These are phyloP conservation scores for Heliconius melpomene DNA, from an alignment of 1,140 invertebrate genomes.

Conservation along the genomic window DNA sequence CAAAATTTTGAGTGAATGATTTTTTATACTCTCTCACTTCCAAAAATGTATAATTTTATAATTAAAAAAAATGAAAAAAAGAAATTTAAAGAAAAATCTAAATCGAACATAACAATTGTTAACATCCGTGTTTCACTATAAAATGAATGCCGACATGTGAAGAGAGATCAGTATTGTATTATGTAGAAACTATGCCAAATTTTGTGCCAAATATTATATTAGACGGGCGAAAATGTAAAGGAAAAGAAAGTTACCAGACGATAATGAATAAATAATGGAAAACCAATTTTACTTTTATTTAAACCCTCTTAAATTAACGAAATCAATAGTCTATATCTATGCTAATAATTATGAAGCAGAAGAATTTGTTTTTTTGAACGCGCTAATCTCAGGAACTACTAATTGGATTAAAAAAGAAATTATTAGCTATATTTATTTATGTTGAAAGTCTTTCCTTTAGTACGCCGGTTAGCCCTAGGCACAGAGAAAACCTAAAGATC, in stretches of 20 bases:
- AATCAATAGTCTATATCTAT: background rate
- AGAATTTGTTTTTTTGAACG: too few relatives aligned
- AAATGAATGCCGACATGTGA: conserved; percentile 34
- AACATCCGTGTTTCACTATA: conserved; percentile 26
- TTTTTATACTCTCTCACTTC: background rate
- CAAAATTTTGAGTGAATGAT: background rate
- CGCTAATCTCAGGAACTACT: too few relatives aligned
- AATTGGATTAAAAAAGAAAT: too few relatives aligned
- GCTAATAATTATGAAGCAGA: background rate
- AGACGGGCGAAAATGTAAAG: conserved; percentile 46
- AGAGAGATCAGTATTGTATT: conserved; percentile 50
- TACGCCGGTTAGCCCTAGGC: too few relatives aligned
- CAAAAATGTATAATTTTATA: too few relatives aligned
- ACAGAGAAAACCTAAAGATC: too few relatives aligned
- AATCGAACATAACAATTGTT: conserved; percentile 25
- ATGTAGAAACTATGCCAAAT: conserved; percentile 62
- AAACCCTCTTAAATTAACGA: background rate
- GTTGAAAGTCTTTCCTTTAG: background rate
- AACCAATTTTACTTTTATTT: conserved; percentile 48
- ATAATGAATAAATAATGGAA: conserved; percentile 74
- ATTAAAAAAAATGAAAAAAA: background rate
- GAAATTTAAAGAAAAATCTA: background rate
- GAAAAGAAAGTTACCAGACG: conserved; percentile 58
- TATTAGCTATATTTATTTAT: background rate
- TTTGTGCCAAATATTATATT: conserved; percentile 68